Percentiles rank a stretch among this genome's conserved stretches.
Evolutionary conservation across 2,113 vertebrate species (phyloP).

Genomic region (Podarcis raffonei): DNA sequence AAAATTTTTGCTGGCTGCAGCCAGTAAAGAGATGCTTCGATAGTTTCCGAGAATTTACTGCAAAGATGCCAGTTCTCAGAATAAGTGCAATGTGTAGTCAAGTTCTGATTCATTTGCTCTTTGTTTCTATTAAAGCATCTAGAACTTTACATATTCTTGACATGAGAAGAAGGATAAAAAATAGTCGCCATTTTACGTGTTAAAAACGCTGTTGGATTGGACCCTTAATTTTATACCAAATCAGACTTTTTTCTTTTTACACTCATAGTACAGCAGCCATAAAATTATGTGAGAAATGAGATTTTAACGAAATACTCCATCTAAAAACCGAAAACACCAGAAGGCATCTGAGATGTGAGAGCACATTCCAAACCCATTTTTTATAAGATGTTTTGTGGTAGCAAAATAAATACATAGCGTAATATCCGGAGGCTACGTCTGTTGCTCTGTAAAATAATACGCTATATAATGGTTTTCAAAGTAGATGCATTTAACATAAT

Average conservation of each 20-base stretch:
- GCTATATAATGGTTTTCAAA: neutral
- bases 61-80: neutral
- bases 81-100: neutral
- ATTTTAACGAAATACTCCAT: neutral
- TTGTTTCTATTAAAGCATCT: neutral
- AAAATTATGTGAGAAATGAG: neutral
- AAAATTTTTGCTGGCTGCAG: too few relatives aligned
- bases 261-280: neutral
- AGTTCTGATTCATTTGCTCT: neutral
- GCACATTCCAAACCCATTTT: neutral
- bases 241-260: neutral
- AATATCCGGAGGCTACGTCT: neutral
- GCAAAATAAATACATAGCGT: slow-evolving; percentile 7
- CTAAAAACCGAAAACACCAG: slow-evolving; percentile 4
- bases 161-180: neutral
- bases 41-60: too few relatives aligned
- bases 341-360: slow-evolving; percentile 1
- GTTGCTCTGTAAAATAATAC: neutral
- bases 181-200: neutral
- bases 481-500: slow-evolving; percentile 18
- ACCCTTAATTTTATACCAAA: neutral
- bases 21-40: too few relatives aligned
- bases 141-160: neutral
- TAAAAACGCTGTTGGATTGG: neutral
- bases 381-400: neutral